phyloP scores from a whole-genome alignment of 2,797 vertebrate species.

The Masticophis lateralis region DNA sequence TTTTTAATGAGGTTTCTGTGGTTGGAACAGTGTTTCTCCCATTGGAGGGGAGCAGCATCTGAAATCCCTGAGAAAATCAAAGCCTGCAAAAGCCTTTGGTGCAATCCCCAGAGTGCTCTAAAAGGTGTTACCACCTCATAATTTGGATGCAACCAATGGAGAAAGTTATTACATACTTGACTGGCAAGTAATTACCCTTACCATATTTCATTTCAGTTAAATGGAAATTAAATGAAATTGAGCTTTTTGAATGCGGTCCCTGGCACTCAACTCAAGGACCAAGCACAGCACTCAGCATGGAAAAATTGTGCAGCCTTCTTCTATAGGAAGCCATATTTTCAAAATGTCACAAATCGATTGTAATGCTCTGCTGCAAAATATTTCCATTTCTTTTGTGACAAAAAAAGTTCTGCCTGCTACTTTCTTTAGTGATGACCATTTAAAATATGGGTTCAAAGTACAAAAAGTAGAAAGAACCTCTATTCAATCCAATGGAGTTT shows the following conservation, averaged over 20 bases:
- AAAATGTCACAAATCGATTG: neutral
- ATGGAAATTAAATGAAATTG: neutral
- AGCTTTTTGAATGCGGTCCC: neutral
- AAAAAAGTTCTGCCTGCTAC: neutral
- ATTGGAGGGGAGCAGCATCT: neutral
- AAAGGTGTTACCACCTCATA: neutral
- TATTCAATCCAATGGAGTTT: neutral
- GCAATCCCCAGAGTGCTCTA: neutral
- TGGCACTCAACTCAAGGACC: neutral
- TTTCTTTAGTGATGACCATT: neutral
- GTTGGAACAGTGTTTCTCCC: neutral
- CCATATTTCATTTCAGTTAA: neutral
- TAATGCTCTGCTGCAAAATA: neutral
- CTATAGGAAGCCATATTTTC: neutral
- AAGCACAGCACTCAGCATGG: neutral
- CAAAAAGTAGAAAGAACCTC: neutral
- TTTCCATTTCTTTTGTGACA: constrained; percentile 6
- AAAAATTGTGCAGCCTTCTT: neutral
- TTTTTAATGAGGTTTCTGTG: neutral
- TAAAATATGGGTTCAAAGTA: neutral
- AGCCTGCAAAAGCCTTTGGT: neutral
- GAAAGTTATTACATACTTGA: neutral
- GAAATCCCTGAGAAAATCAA: neutral
- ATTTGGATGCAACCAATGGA: neutral
- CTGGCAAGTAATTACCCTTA: neutral